Conservation (phyloP, 2,797 vertebrate species). For the Fistularia tabacaria region DNA sequence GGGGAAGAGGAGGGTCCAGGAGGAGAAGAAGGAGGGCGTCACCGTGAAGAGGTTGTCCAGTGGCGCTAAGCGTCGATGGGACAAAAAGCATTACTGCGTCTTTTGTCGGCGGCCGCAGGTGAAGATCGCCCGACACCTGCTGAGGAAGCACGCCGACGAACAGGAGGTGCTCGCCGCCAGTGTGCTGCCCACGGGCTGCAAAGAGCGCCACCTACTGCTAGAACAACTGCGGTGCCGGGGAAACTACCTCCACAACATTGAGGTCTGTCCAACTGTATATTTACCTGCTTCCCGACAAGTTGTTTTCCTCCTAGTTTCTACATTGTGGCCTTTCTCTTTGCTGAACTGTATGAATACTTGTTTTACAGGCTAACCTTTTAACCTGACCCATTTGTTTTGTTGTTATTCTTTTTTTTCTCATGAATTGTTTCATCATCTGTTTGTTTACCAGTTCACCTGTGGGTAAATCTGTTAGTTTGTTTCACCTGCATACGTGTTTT, state of each 20-base stretch:
- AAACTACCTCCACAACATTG: constrained; percentile 61
- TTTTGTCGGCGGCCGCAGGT: constrained; percentile 59
- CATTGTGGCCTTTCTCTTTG: too few relatives aligned
- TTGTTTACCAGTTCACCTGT: too few relatives aligned
- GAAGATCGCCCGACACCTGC: constrained; percentile 59
- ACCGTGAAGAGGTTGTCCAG: constrained; percentile 44
- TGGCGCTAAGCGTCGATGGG: constrained; percentile 42
- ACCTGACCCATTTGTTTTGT: too few relatives aligned
- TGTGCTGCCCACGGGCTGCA: constrained; percentile 32
- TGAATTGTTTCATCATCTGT: not conserved
- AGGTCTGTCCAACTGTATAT: constrained; percentile 26
- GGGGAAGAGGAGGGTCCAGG: constrained; percentile 29
- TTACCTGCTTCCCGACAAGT: too few relatives aligned
- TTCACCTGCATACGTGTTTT: too few relatives aligned
- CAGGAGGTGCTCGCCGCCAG: constrained; percentile 47
- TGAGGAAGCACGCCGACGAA: constrained; percentile 47
- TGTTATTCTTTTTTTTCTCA: not conserved
- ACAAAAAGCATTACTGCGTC: constrained; percentile 59
- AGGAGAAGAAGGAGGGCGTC: constrained; percentile 40
- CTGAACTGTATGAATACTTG: too few relatives aligned
- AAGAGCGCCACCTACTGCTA: constrained; percentile 55
- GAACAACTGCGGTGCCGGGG: constrained; percentile 56
- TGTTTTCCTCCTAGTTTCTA: too few relatives aligned
- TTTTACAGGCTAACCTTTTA: too few relatives aligned
- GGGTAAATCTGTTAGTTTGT: not conserved